Base-by-base conservation (phyloP, 2,797 vertebrate species). In the Falco cherrug region DNA sequence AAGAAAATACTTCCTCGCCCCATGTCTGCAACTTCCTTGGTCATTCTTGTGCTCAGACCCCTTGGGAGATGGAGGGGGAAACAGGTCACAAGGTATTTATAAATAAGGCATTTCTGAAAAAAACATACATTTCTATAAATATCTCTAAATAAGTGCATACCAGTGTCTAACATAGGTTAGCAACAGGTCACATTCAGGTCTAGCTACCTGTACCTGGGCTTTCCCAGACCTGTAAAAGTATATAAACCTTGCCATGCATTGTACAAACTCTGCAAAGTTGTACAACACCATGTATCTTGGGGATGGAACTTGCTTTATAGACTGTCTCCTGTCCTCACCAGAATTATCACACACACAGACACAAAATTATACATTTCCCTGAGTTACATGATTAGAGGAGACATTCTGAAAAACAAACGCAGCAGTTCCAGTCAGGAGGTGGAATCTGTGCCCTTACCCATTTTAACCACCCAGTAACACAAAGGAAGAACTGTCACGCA, bases 361-460 rank as follows among this genome's bases (percentile, higher is more conserved):
- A 5, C 11, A 51, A 73, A 21, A 6, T 1, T 20, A n/a, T 10
- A 35, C 1, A 22, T 24, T 56, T 75, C 18, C 16, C 41, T 0
- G 0, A 60, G 47, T 73, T 77, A 63, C 48, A 70, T 2, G 3
- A 35, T 21, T 5, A 65, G 35, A 75, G 26, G 12, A 65, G 22
- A 33, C 31, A 69, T 63, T 84, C 50, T 64, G n/a, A 87, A 57
- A 76, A 83, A 53, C n/a, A 81, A 88, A 84, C 15, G 0, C 4
- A 80, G 56, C n/a, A 84, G 6, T 25, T 10, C 83, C 24, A 21
- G 12, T 11, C 26, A 53, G 51, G 39, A 84, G 47, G 10, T 31
- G 3, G 22, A 89, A 84, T 13, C 57, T 1, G 0, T 17, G 21
- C 24, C 35, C 47, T 41, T 39, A 69, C 26, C 33, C 48, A 73